Percentiles rank a stretch among this genome's conserved stretches.
These are phyloP conservation scores for Drosophila gaucha DNA, from an alignment of 2,888 invertebrate genomes.

Conservation along the genomic window DNA sequence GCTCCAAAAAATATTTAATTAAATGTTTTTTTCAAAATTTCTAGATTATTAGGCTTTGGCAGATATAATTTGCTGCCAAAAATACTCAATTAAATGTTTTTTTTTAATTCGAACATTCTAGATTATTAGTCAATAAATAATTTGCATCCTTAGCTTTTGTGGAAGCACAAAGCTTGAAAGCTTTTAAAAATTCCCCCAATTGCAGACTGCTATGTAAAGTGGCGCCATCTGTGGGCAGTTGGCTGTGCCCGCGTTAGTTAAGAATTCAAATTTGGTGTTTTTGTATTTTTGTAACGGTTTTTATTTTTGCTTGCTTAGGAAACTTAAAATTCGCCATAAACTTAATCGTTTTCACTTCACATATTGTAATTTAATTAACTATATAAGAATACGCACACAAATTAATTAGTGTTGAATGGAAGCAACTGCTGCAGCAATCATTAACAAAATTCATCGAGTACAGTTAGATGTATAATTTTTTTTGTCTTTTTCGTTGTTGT, in stretches of 20 bases:
- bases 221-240: neutral
- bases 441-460: constrained; percentile 46
- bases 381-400: constrained; percentile 70
- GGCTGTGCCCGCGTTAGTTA: neutral
- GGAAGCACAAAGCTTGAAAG: neutral
- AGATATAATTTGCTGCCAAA: no score
- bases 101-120: no score
- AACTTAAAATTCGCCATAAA: constrained; percentile 70
- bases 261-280: constrained; percentile 1
- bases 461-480: constrained; percentile 31
- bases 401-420: constrained; percentile 58
- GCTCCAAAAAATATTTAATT: no score
- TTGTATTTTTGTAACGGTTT: constrained; percentile 68
- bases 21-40: no score
- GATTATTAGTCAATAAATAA: no score
- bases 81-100: no score
- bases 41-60: no score
- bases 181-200: neutral
- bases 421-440: constrained; percentile 62
- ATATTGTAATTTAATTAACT: constrained; percentile 55
- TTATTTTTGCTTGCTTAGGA: constrained; percentile 56
- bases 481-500: constrained; percentile 21
- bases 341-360: constrained; percentile 59
- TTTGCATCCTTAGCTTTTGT: no score
- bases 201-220: no score